phyloP scores from a whole-genome alignment of 2,797 vertebrate species.

The Poecilia picta region DNA sequence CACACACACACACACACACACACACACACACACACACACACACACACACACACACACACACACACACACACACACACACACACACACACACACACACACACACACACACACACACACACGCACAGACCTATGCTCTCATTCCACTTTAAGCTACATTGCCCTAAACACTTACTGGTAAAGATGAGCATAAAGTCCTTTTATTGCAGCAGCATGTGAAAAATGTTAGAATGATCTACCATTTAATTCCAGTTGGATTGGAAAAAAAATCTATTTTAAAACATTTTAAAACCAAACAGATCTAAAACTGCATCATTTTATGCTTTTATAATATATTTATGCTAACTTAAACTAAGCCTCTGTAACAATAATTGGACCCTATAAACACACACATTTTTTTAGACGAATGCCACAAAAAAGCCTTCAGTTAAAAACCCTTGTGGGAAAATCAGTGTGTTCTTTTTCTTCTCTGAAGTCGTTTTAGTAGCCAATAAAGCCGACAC shows the following conservation, averaged over 20 bases:
- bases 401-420: not conserved
- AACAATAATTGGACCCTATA: not conserved
- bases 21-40: too few species aligned
- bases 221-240: not conserved
- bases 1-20: not conserved
- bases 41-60: not conserved
- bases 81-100: too few species aligned
- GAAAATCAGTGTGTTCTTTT: not conserved
- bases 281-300: not conserved
- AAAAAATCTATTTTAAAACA: not conserved
- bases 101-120: not conserved
- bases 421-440: not conserved
- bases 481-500: not conserved
- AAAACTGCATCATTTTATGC: not conserved
- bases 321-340: not conserved
- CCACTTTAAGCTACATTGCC: not conserved
- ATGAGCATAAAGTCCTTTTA: not conserved
- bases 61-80: not conserved
- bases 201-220: not conserved
- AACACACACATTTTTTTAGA: not conserved
- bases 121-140: not conserved
- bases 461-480: not conserved
- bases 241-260: not conserved
- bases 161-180: not conserved
- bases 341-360: not conserved